Evolutionary conservation across 2,888 invertebrate genomes (phyloP), one percentile per base, ranked within the genome.

Genomic region (Idaea biselata): DNA sequence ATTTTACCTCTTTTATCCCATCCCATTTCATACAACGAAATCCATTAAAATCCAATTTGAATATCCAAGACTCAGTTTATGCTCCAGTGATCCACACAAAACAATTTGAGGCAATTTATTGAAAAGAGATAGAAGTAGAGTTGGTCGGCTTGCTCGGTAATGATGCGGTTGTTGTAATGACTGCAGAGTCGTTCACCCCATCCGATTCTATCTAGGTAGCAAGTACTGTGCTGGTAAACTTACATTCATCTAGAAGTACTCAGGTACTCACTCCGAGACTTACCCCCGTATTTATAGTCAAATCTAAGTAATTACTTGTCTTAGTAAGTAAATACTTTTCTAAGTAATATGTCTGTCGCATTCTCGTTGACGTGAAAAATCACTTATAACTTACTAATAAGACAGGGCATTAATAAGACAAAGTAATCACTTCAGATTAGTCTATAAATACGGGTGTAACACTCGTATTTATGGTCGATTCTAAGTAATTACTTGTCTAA

Each of bases 101-200:
- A 63, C 60, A 63, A 59, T 63, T 66, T 61, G 61, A 55, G 60
- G 63, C 59, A 66, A 63, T 64, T 61, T 62, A 60, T 64, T 66
- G 58, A 62, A 67, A 61, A 60, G 64, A 67, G 65, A 69, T 58
- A 54, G 59, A 58, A 57, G 60, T 65, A 63, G 31, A 59, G 44
- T 62, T 60, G 55, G 33, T 60, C 32, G 8, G 69, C 69, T 60
- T 65, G 74, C 69, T 71, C 73, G 68, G 83, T 88, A 88, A 88
- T 87, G 86, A 85, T 88, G 88, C 80, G 88, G 88, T 88, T 72
- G 79, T 70, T 68, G 78, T 83, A 83, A 87, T 84, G 79, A 79
- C 80, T 65, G 68, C 70, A 55, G 74, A 83, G 88, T 84, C 88
- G 79, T 89, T 89, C 87, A 88, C 87, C 88, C 80, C 82, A 75